Base-by-base conservation (phyloP, 2,113 vertebrate species). In the Nannospalax galili region DNA sequence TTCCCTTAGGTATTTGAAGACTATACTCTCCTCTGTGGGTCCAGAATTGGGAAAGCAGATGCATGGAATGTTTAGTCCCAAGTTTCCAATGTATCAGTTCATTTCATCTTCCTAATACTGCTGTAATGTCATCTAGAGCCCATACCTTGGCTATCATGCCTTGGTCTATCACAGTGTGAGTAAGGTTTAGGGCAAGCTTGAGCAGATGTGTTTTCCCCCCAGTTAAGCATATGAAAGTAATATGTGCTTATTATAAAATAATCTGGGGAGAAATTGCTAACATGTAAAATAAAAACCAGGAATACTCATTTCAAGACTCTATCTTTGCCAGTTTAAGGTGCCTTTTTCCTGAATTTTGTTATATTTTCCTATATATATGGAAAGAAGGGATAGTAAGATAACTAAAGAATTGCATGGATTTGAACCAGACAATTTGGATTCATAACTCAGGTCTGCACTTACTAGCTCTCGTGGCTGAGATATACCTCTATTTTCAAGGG, bases 71-170 rank as follows among this genome's bases (percentile, higher is more conserved):
- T 37, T 28, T 52, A 1, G n/a, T 64, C 20, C 15, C 4, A 52
- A 37, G 82, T 73, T 80, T 58, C n/a, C 80, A 0, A 5, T 37
- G 1, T 40, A 5, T 60, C 32, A 73, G n/a, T 26, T 64, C 22
- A 40, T 56, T 64, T 42, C 30, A 5, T 90, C 72, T 26, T 79
- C 42, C 45, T 30, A 78, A 0, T 26, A 45, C 48, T 84, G 5
- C n/a, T 35, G 0, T n/a, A 70, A 52, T 15, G 12, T 4, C 8
- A 16, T 26, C 40, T 35, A 30, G 58, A 69, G 7, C 70, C 19
- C 69, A 4, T 30, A 1, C n/a, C 72, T 35, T 45, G 17, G 37
- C 9, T 45, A 0, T 62, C 28, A 5, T 0, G 35, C 2, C 37
- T 65, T 60, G 78, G 22, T 11, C 37, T 48, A 1, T 89, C 67